Base-by-base conservation (phyloP, 2,113 vertebrate genomes). In the Thunnus thynnus region DNA sequence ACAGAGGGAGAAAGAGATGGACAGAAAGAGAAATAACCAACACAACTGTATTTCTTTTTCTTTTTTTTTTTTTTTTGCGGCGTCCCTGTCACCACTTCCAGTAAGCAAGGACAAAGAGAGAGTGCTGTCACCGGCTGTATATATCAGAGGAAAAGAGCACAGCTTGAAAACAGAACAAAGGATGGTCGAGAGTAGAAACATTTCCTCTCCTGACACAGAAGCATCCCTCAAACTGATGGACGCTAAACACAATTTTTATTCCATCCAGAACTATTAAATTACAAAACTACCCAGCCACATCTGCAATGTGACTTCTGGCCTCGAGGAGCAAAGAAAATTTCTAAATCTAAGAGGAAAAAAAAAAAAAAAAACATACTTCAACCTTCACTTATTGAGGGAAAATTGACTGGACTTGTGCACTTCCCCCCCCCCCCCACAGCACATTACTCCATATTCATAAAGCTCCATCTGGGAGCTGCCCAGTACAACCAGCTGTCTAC, bases 191-290 rank as follows among this genome's bases (percentile, higher is more conserved):
- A 76, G 50, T 2, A 14, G 56, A 55, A 55, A 84, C 17, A 30
- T 70, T 81, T 71, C 50, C 66, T 57, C 71, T 69, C 32, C 50
- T 44, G 56, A 86, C 75, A 72, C 50, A 16, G 56, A 64, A 7
- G 64, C 70, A 82, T 64, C 71, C 46, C 65, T 88, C 72, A 84
- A 81, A 80, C 46, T 72, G 84, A 79, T 55, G 52, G 70, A 81
- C 1, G 32, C 32, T 1, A 69, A 85, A 84, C 61, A 13, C 47
- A 30, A 72, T 85, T 86, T 77, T 79, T 22, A 62, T 76, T 82
- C 55, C 50, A 36, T 46, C 51, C 48, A 63, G 4, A 74, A 70
- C 62, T 58, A 80, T 76, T 81, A 32, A 66, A 82, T 85, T 71
- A 64, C 60, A 41, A 66, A 87, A 69, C n/a, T 54, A 62, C 17